Conservation (phyloP, 2,113 vertebrate genomes). For the Ammodytes marinus region DNA sequence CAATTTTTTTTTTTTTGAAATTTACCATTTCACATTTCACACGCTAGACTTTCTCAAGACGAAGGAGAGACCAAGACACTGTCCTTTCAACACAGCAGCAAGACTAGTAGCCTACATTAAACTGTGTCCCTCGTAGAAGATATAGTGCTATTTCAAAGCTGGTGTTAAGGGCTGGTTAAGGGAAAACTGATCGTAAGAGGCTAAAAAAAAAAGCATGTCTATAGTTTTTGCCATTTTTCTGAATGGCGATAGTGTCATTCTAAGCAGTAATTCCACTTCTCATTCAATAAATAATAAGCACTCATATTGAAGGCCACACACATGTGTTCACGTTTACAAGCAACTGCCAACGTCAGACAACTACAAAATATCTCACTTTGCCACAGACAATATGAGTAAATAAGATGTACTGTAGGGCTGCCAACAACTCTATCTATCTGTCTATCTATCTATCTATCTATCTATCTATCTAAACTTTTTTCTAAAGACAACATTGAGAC, state of each 20-base stretch:
- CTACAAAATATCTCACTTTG: conserved; percentile 18
- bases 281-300: conserved; percentile 21
- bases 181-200: conserved; percentile 16
- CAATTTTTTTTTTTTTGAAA: too few relatives aligned
- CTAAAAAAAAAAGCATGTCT: background rate
- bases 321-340: conserved; percentile 10
- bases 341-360: conserved; percentile 5
- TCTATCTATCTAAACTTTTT: background rate
- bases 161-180: too few relatives aligned
- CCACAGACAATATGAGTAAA: background rate
- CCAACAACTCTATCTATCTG: conserved; percentile 11
- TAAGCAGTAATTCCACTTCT: background rate
- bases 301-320: conserved; percentile 23
- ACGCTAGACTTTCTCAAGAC: too few relatives aligned
- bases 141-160: too few relatives aligned
- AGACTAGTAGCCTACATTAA: too few relatives aligned
- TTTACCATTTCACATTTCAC: too few relatives aligned
- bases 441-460: too few relatives aligned
- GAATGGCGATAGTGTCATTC: background rate
- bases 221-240: background rate
- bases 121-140: conserved; percentile 2
- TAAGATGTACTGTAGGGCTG: background rate
- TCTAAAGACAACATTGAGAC: conserved; percentile 4
- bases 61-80: too few relatives aligned
- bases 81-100: too few relatives aligned